Evolutionary conservation across 2,888 invertebrate species (phyloP).

Genomic region (Drosophila atroscutellata): DNA sequence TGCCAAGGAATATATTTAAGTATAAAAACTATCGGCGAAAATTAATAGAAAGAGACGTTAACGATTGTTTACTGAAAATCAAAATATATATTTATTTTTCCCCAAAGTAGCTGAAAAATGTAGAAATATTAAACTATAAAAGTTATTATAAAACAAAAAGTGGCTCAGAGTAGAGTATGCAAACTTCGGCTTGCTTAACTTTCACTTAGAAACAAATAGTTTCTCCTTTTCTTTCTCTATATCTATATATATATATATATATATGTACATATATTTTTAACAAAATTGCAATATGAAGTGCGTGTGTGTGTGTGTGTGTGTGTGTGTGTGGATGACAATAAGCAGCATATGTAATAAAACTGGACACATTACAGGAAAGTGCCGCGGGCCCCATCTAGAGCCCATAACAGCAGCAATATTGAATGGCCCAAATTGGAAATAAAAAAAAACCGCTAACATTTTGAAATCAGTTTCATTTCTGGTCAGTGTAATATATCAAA

Average conservation of each 20-base stretch:
- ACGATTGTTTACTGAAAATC: background rate
- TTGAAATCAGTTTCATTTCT: conserved; percentile 17
- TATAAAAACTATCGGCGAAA: background rate
- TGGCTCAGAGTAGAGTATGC: conserved; percentile 13
- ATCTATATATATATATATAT: conserved; percentile 27
- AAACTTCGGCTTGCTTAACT: background rate
- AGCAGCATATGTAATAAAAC: conserved; percentile 75
- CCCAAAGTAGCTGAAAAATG: background rate
- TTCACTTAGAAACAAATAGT: background rate
- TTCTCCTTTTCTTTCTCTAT: background rate
- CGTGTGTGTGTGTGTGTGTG: conserved; percentile 26
- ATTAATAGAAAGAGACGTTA: background rate
- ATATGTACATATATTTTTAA: conserved; percentile 36
- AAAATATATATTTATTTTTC: background rate
- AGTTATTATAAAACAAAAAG: background rate
- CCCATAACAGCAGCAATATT: conserved; percentile 34
- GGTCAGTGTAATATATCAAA: background rate
- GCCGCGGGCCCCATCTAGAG: conserved; percentile 58
- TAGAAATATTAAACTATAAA: background rate
- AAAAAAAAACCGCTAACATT: conserved; percentile 6
- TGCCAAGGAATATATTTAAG: background rate
- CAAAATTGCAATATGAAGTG: conserved; percentile 46
- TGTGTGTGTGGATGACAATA: conserved; percentile 62
- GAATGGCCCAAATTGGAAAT: conserved; percentile 25
- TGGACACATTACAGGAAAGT: conserved; percentile 63